Base-by-base conservation (phyloP, 1,140 invertebrate genomes). In the Drosophila athabasca region DNA sequence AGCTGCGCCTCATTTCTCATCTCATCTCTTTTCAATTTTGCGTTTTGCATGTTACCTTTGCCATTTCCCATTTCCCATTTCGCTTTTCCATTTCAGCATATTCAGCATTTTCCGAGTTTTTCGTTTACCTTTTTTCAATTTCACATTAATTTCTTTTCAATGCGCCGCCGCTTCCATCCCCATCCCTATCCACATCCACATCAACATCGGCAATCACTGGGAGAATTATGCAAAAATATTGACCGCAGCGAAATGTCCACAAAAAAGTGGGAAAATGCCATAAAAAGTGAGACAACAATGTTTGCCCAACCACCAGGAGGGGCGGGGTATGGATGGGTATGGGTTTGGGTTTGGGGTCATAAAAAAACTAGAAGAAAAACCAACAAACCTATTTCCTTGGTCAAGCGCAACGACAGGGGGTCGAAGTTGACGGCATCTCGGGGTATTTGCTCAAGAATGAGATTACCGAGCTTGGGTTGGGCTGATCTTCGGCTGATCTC, bases 131-230 rank as follows among this genome's bases (percentile, higher is more conserved):
- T 75, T 83, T 83, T 76, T 68, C 82, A 87, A 87, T 87, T 87
- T 87, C 82, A 87, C 82, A 87, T 87, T 87, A 87, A 87, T 87
- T 87, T 87, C 82, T 76, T 58, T 72, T 88, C 74, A 87, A 87
- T 81, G 64, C 55, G 39, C 11, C 11, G 35, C 35, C 35, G 35
- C 35, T 39, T 39, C 54, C 55, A 9, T 59, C 48, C 57, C 53
- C 67, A 61, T 61, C 58, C 29, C 58, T 54, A 6, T 62, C 46
- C 64, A 52, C 66, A 64, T 58, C 66, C 77, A 19, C 26, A 26
- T 26, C 26, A 26, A 26, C 26, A 26, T 26, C 6, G 5, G 1
- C 26, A 7, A 43, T 60, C 59, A 45, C 61, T 53, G 50, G 46
- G 49, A 41, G 59, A 50, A 49, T 62, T 75, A 83, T 83, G 79